phyloP scores from a whole-genome alignment of 2,888 invertebrate genomes.

The Amblyjoppa proteus region DNA sequence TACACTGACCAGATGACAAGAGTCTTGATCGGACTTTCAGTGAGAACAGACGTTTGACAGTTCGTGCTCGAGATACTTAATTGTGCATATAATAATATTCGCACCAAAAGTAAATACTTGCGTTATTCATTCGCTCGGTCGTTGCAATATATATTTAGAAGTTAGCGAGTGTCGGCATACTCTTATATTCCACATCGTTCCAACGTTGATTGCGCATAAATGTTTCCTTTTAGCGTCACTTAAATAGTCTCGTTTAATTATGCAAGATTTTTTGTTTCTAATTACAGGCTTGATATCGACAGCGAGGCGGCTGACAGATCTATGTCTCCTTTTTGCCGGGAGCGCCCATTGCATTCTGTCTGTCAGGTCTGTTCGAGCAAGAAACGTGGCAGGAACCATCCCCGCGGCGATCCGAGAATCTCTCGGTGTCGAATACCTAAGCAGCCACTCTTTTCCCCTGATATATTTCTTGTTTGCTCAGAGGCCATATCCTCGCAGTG shows the following conservation, averaged over 20 bases:
- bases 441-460: slow-evolving; percentile 59
- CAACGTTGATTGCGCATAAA: background rate
- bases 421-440: slow-evolving; percentile 65
- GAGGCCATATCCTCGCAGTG: slow-evolving; percentile 37
- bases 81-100: too few relatives aligned
- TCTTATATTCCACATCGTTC: background rate
- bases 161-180: background rate
- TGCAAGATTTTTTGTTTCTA: background rate
- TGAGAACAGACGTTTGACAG: too few relatives aligned
- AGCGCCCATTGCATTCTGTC: slow-evolving; percentile 4
- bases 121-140: too few relatives aligned
- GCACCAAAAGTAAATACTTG: too few relatives aligned
- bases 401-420: slow-evolving; percentile 65
- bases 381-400: slow-evolving; percentile 59
- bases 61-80: too few relatives aligned
- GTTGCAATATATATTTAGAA: too few relatives aligned
- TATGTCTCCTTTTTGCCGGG: background rate
- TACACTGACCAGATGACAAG: too few relatives aligned
- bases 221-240: background rate
- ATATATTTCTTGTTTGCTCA: slow-evolving; percentile 63
- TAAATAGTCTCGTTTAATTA: background rate
- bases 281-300: background rate
- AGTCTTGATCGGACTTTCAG: too few relatives aligned
- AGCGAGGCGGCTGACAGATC: background rate
- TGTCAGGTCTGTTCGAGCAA: slow-evolving; percentile 23